Evolutionary conservation across 1,140 invertebrate genomes (phyloP), one percentile per base, ranked within the genome.

Genomic region (Tetramorium simillimum): DNA sequence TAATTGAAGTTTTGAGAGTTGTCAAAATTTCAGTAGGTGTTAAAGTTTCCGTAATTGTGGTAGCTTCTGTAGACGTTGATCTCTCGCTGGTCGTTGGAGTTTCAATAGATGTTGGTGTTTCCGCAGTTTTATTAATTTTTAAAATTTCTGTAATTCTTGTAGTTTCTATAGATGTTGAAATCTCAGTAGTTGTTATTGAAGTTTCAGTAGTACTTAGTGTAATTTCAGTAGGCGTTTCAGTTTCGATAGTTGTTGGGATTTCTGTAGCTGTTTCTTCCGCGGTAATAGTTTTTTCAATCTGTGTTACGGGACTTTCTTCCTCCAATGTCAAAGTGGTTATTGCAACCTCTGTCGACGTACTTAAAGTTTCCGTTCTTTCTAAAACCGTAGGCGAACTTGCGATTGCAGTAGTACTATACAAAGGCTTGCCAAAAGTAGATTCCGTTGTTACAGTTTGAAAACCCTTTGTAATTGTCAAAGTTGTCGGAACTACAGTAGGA

Each of bases 261-360:
- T 73, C 67, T n/a, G 51, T 82, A 53, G 65, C 53, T 21, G 80
- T 58, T 82, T 82, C 80, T 28, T 82, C 67, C 18, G 67, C 65
- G 14, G 67, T 82, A 73, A 82, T 72, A 46, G 80, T 82, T 60
- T 73, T 58, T 3, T 82, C 80, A 37, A 82, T 82, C 18, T 82
- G 80, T 43, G 80, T 46, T 18, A 82, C 67, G 28, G 80, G 67
- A 16, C 53, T 82, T 1, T 82, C 51, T 3, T 73, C 67, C 18
- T 72, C 40, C 18, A 40, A 40, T 33, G 7, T 73, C 33, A 46
- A 82, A 46, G 80, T 73, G 7, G 67, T 73, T 33, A 16, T 21
- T 9, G 0, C 12, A 43, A 33, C 12, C 9, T 72, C 37, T 21
- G 51, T 81, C 4, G 40, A 56, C 1, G 65, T 82, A 16, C 21